Conservation (phyloP, 1,140 invertebrate genomes). For the Scaptomyza pallida region DNA sequence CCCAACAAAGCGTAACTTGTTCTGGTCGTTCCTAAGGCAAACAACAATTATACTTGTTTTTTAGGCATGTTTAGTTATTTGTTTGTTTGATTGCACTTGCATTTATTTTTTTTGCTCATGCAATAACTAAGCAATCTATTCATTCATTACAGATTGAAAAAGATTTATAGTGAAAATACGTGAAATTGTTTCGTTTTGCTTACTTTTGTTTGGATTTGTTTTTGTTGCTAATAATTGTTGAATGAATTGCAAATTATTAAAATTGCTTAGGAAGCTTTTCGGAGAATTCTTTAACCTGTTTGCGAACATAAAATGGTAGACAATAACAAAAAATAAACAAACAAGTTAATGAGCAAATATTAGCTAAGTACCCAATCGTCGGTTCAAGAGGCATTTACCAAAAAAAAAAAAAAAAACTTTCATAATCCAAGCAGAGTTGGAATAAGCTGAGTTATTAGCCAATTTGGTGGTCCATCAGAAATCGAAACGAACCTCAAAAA, state of each 20-base stretch:
- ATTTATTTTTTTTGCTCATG: background rate
- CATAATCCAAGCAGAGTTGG: constrained; percentile 21
- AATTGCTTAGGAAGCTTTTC: constrained; percentile 24
- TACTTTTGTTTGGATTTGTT: constrained; percentile 5
- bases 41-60: background rate
- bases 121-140: constrained; percentile 27
- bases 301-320: constrained; percentile 32
- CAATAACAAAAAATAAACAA: constrained; percentile 31
- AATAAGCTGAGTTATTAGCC: constrained; percentile 56
- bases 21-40: too few species aligned
- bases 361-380: background rate
- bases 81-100: constrained; percentile 12
- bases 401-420: constrained; percentile 67
- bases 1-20: background rate
- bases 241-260: constrained; percentile 19
- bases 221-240: constrained; percentile 21
- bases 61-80: background rate
- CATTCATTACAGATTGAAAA: constrained; percentile 17
- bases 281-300: constrained; percentile 51
- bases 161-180: constrained; percentile 15
- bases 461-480: constrained; percentile 53
- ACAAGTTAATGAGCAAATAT: too few species aligned
- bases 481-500: constrained; percentile 34
- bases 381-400: constrained; percentile 16
- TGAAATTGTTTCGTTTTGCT: constrained; percentile 9